Conservation (phyloP, 92 coral and sea anemone genomes). For the Parazoanthus swiftii region DNA sequence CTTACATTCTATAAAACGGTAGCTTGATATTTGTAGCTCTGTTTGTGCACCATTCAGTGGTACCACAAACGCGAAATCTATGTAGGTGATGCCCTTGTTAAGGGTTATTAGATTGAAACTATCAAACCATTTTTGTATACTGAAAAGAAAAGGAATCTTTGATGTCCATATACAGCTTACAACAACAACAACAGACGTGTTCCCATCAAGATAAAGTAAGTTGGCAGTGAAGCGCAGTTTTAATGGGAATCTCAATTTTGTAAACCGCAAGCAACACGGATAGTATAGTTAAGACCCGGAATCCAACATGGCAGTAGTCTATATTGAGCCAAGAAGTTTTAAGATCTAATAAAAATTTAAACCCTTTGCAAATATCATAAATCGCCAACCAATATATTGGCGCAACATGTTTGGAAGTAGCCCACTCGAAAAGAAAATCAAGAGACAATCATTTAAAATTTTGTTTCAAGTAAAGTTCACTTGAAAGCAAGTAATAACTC, state of each 20-base stretch:
- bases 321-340: slow-evolving; percentile 18
- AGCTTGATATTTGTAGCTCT: neutral
- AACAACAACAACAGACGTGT: neutral
- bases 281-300: neutral
- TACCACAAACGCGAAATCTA: neutral
- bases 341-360: slow-evolving; percentile 17
- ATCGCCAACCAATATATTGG: slow-evolving; percentile 33
- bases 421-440: slow-evolving; percentile 27
- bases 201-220: neutral
- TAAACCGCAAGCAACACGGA: neutral
- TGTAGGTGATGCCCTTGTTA: neutral
- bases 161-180: neutral
- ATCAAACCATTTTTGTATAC: neutral
- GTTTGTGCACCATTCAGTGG: neutral
- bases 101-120: neutral
- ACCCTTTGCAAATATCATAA: slow-evolving; percentile 27
- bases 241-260: neutral
- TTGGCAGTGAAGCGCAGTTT: neutral
- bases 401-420: neutral
- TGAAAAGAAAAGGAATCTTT: neutral
- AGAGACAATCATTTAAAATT: slow-evolving; percentile 12
- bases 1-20: neutral
- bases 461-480: slow-evolving; percentile 19
- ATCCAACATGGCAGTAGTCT: neutral
- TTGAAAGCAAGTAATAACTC: slow-evolving; percentile 26